phyloP scores from a whole-genome alignment of 2,888 invertebrate genomes.

The Scrobipalpa costella region DNA sequence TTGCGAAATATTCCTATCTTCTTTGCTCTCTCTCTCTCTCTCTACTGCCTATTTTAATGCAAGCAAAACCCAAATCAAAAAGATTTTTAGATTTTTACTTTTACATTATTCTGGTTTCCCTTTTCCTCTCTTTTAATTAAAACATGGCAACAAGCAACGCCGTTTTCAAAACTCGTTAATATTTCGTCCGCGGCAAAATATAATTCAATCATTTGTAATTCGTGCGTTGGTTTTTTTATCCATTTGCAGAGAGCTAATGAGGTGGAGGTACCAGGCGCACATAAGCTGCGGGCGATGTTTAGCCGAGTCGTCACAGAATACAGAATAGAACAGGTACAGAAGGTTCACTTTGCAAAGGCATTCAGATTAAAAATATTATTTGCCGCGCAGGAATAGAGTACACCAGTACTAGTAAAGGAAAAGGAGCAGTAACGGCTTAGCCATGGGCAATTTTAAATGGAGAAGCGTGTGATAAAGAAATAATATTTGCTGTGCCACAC shows the following conservation, averaged over 20 bases:
- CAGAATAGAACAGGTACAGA: too few relatives aligned
- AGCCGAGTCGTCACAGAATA: conserved; percentile 37
- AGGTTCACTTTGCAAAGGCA: too few relatives aligned
- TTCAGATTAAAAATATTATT: too few relatives aligned
- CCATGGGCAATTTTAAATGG: too few relatives aligned
- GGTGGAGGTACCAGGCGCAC: conserved; percentile 24
- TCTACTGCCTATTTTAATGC: too few relatives aligned
- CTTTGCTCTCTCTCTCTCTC: too few relatives aligned
- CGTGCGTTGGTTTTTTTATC: neutral
- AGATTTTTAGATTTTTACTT: neutral
- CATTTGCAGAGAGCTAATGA: conserved; percentile 45
- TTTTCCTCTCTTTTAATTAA: conserved; percentile 7
- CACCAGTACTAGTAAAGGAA: too few relatives aligned
- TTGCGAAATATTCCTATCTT: too few relatives aligned
- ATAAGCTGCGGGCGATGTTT: conserved; percentile 28
- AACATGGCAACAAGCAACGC: neutral
- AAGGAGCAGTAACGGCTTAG: too few relatives aligned
- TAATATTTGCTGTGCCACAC: too few relatives aligned
- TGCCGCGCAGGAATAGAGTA: too few relatives aligned
- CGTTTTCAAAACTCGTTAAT: conserved; percentile 4
- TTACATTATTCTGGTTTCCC: neutral
- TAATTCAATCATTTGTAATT: conserved; percentile 8
- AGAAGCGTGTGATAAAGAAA: too few relatives aligned
- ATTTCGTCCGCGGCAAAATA: neutral
- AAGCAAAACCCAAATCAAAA: neutral